Conservation (phyloP, 2,797 vertebrate species). For the Peromyscus nudipes region DNA sequence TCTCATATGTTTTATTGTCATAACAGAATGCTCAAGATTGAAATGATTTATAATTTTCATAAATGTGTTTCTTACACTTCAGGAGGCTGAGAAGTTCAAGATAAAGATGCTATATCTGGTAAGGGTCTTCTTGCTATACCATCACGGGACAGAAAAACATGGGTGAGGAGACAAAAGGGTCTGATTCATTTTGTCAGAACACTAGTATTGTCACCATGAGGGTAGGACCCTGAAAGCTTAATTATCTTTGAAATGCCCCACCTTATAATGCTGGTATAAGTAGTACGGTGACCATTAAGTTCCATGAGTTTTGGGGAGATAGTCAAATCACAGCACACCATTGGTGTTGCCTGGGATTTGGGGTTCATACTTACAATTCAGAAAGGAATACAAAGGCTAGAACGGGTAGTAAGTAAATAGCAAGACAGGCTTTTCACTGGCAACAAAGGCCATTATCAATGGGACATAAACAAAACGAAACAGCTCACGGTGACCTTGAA, state of each 20-base stretch:
- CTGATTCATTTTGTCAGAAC: not conserved
- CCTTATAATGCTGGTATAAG: not conserved
- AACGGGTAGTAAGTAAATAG: slow-evolving; percentile 2
- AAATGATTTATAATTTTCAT: not conserved
- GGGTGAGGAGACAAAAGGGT: not conserved
- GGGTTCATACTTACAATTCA: not conserved
- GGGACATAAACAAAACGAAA: slow-evolving; percentile 19
- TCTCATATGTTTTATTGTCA: not conserved
- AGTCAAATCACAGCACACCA: not conserved
- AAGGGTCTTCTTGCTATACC: not conserved
- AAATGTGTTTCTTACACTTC: not conserved
- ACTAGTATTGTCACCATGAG: not conserved
- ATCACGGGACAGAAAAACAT: not conserved
- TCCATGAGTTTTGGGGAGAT: not conserved
- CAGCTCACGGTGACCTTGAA: slow-evolving; percentile 54
- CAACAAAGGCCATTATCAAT: not conserved
- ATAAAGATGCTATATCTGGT: not conserved
- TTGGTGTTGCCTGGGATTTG: not conserved
- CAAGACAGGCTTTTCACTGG: not conserved
- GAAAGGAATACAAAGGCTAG: not conserved
- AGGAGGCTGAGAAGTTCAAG: not conserved
- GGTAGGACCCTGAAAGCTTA: not conserved
- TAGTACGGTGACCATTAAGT: not conserved
- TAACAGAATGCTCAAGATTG: not conserved
- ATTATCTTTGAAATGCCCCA: not conserved